Evolutionary conservation across 2,888 invertebrate genomes (phyloP).

Genomic region (Troilus luridus): DNA sequence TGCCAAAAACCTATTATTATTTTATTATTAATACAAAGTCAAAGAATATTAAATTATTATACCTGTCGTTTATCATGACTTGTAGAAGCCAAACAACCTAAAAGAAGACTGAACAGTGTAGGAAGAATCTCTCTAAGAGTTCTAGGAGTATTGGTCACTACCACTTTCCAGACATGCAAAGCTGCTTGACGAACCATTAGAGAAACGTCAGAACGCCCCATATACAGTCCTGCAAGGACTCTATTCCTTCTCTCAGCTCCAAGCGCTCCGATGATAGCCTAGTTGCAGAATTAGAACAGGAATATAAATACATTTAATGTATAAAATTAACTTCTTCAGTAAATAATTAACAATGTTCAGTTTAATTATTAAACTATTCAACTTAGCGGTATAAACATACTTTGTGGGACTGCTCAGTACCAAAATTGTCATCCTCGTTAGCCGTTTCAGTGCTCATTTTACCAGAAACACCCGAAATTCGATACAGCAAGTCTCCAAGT

Average conservation of each 20-base stretch:
- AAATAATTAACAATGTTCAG: not conserved
- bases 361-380: not conserved
- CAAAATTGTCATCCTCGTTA: slow-evolving; percentile 98
- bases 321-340: not conserved
- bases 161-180: slow-evolving; percentile 99
- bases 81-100: slow-evolving; percentile 95
- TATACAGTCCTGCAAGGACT: slow-evolving; percentile 94
- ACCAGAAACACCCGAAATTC: slow-evolving; percentile 97
- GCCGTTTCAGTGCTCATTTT: slow-evolving; percentile 99
- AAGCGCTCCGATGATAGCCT: slow-evolving; percentile 89
- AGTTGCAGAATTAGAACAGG: slow-evolving; percentile 65
- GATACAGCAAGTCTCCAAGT: slow-evolving; percentile 94
- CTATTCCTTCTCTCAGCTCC: slow-evolving; percentile 92
- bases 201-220: slow-evolving; percentile 97
- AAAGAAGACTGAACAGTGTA: slow-evolving; percentile 89
- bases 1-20: too few relatives aligned
- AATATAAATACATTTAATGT: slow-evolving; percentile 56
- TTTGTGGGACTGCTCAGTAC: slow-evolving; percentile 93
- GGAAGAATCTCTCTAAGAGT: slow-evolving; percentile 96
- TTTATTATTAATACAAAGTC: not conserved
- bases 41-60: slow-evolving; percentile 58
- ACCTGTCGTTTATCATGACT: slow-evolving; percentile 95
- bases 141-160: slow-evolving; percentile 97
- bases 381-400: slow-evolving; percentile 65
- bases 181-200: slow-evolving; percentile 97